Evolutionary conservation across 1,140 invertebrate species (phyloP).

Genomic region (Globodera ellingtonae): DNA sequence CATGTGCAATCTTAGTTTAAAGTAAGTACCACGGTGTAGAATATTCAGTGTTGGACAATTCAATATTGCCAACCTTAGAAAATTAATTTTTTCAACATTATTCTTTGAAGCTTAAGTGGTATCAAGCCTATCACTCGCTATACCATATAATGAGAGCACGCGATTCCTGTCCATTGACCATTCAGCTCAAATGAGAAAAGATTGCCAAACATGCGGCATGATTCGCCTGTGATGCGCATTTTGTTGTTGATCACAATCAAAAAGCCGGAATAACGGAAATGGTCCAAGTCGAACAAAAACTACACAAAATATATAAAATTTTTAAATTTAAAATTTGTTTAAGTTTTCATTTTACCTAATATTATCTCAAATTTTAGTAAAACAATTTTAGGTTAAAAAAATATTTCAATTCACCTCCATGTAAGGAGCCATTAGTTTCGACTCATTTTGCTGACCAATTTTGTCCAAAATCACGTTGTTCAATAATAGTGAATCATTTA

Average conservation of each 20-base stretch:
- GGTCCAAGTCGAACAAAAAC: constrained; percentile 11
- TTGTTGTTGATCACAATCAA: neutral
- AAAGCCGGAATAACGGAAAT: neutral
- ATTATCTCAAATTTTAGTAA: too few species aligned
- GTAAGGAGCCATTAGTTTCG: neutral
- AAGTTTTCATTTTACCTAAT: too few species aligned
- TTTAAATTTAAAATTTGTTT: neutral
- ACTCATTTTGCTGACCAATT: neutral
- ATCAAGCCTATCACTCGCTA: neutral
- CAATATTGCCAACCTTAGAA: too few species aligned
- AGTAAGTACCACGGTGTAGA: too few species aligned
- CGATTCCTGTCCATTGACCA: neutral
- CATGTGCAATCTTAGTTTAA: too few species aligned
- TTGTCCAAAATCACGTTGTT: neutral
- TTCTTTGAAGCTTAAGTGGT: too few species aligned
- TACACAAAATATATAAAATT: neutral
- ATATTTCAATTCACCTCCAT: neutral
- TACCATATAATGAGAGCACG: constrained; percentile 1
- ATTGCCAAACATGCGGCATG: neutral
- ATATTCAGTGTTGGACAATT: too few species aligned
- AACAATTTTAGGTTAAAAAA: too few species aligned
- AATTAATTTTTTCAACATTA: too few species aligned
- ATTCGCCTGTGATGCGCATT: constrained; percentile 8
- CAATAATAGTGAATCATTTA: constrained; percentile 1
- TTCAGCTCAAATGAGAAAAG: constrained; percentile 4